These are phyloP conservation scores for Bombus huntii DNA, from an alignment of 1,140 invertebrate species.

Conservation along the genomic window DNA sequence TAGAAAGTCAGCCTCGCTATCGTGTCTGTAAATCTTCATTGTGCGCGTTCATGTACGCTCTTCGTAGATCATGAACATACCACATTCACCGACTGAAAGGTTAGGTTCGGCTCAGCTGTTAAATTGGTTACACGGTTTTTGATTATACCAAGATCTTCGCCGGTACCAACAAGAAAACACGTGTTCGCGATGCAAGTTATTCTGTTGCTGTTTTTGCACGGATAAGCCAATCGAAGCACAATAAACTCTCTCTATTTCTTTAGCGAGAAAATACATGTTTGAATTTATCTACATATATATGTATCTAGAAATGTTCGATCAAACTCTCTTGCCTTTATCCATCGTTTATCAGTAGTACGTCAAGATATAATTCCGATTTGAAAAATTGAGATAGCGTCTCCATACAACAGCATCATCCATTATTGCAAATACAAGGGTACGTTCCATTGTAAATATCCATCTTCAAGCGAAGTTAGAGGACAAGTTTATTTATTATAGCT, in stretches of 20 bases:
- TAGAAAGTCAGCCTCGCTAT: conserved; percentile 24
- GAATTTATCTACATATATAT: background rate
- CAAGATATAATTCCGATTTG: background rate
- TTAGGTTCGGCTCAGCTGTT: background rate
- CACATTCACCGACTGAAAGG: background rate
- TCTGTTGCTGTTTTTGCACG: background rate
- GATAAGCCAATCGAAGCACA: background rate
- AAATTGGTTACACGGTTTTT: conserved; percentile 33
- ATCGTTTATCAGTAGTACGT: background rate
- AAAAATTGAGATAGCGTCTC: background rate
- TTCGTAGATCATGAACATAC: background rate
- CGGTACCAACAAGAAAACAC: background rate
- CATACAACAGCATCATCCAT: no score
- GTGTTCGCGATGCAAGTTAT: background rate
- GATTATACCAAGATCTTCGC: conserved; percentile 2
- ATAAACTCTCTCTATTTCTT: background rate
- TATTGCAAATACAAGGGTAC: no score
- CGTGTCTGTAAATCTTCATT: conserved; percentile 10
- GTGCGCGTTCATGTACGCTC: background rate
- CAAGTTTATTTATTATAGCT: background rate
- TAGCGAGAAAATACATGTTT: background rate
- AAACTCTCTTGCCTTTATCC: background rate
- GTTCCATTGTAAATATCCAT: no score
- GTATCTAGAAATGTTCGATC: background rate
- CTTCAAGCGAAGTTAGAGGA: no score